These are phyloP conservation scores for Stegana nigrithorax DNA, from an alignment of 2,888 invertebrate genomes.

Conservation along the genomic window DNA sequence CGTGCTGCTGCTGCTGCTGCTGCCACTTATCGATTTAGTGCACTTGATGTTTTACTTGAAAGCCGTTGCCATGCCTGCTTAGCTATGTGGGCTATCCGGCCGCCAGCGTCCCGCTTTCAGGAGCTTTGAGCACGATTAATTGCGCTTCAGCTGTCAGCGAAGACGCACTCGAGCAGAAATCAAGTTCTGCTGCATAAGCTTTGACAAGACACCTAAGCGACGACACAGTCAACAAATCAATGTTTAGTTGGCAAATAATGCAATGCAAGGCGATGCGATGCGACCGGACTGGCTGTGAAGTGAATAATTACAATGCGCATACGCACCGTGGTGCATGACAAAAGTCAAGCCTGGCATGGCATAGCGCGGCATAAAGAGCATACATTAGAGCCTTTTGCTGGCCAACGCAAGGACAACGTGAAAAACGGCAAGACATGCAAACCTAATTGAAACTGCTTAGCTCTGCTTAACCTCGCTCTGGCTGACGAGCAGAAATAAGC, in stretches of 20 bases:
- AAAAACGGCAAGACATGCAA: too few relatives aligned
- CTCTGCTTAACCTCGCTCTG: constrained; percentile 19
- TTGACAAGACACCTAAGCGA: not conserved
- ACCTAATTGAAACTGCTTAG: too few relatives aligned
- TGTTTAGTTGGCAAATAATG: not conserved
- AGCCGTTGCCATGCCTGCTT: too few relatives aligned
- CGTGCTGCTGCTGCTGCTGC: too few relatives aligned
- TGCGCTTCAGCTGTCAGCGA: not conserved
- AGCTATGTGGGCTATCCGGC: not conserved
- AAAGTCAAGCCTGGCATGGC: not conserved
- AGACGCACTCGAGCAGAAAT: not conserved
- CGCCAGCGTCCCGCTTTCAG: not conserved
- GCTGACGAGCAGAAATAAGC: too few relatives aligned
- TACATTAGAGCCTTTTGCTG: too few relatives aligned
- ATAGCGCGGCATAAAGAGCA: too few relatives aligned
- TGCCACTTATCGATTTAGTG: too few relatives aligned
- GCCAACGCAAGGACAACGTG: not conserved
- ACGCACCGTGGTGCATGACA: not conserved
- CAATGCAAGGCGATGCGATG: too few relatives aligned
- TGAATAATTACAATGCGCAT: too few relatives aligned
- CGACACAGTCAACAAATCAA: not conserved
- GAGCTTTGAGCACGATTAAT: not conserved
- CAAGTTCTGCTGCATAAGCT: not conserved
- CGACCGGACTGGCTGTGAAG: too few relatives aligned
- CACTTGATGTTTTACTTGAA: too few relatives aligned